Base-by-base conservation (phyloP, 2,113 vertebrate genomes). In the Sylvietta virens region DNA sequence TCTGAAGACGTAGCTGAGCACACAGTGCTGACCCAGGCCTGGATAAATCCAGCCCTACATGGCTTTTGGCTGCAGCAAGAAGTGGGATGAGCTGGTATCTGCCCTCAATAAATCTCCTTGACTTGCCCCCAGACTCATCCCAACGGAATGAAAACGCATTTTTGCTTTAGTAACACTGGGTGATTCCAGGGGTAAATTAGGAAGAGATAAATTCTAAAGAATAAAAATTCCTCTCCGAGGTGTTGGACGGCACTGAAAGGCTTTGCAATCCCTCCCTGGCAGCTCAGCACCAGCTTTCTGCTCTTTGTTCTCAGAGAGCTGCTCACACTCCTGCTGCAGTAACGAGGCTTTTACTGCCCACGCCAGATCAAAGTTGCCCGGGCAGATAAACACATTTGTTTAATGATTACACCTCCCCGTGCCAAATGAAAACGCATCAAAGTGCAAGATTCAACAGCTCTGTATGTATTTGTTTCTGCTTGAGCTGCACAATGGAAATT, bases 401-500 rank as follows among this genome's bases (percentile, higher is more conserved):
- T 87, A 83, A 82, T 89, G 78, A 83, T 91, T 91, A 86, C 82
- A 40, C 91, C 48, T 73, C 27, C 57, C 51, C 27, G 27, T 76
- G 82, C 85, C 95, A 94, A 90, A 28, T 66, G 73, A 95, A 97
- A 97, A 69, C 77, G 67, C 44, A 85, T 30, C 54, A 71, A 94
- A 95, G 91, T 81, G 70, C 91, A 92, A 87, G 82, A 86, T 80
- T 92, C 91, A 60, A 95, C 79, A 82, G 86, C 30, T 92, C 74
- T 51, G 37, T 92, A 31, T 94, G 48, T 90, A 78, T 74, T 76
- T 82, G 50, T 83, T 93, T 95, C 70, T 90, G 23, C 92, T 94
- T 80, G 90, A 95, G 24, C 56, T 94, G 95, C 96, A 96, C 97
- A 97, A 97, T 98, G 98, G 96, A 98, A 98, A 97, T 96, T 95